Base-by-base conservation (phyloP, 1,140 invertebrate species). In the Neodiprion pinetum region DNA sequence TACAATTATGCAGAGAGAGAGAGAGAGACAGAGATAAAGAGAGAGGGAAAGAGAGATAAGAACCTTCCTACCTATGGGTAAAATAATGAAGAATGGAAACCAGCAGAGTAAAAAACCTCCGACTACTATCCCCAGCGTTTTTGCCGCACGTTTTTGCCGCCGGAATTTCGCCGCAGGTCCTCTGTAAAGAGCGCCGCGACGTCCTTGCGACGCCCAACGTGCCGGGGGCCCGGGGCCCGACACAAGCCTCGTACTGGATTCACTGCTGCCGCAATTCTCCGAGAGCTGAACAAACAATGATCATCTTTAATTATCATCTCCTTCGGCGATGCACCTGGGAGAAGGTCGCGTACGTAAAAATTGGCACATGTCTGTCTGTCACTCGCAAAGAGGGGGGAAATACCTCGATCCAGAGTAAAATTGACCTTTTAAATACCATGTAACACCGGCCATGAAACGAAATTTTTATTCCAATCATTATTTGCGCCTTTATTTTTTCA, bases 61-160 rank as follows among this genome's bases (percentile, higher is more conserved):
- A 61, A 17, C n/a, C 48, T 72, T 80, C 87, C 88, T 81, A 92
- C 92, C 90, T 66, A 92, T 80, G 23, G 92, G 92, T 14, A 92
- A 82, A 74, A 92, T 89, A 53, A 94, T 84, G 82, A 95, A 93
- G 83, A 94, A 95, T 1, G 94, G 94, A 70, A 93, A 90, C 94
- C 94, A 95, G 79, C 93, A 94, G 7, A 93, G 79, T 2, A 94
- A 89, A 82, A 94, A 93, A 23, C 90, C 89, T 1, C 90, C 89
- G 82, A 93, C 92, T 47, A 93, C 90, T 77, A 92, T 91, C 5
- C 91, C 90, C 12, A 93, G 89, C 1, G 92, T 93, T 48, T 92
- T 90, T 0, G 92, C 92, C 1, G 93, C 93, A 74, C 93, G 93
- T 80, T 93, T 92, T 77, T 94, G 92, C 10, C 91, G 81, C 21